Conservation (phyloP, 1,140 invertebrate genomes). For the Cydia strobilella region DNA sequence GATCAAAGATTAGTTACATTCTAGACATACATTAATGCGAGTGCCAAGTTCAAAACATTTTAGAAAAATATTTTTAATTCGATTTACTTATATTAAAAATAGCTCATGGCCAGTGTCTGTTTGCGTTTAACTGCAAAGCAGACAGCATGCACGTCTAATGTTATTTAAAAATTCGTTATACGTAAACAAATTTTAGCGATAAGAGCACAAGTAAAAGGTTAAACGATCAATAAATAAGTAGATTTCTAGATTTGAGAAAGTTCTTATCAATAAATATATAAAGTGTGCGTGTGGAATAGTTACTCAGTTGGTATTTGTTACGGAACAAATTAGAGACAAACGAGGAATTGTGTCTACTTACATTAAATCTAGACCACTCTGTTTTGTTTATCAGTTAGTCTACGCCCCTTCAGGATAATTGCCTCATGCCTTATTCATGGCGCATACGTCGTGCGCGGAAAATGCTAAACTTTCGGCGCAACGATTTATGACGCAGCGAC, state of each 20-base stretch:
- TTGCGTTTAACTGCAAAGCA: not conserved
- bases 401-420: conserved; percentile 24
- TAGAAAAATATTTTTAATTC: not conserved
- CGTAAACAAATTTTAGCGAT: too few species aligned
- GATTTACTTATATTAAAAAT: not conserved
- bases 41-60: not conserved
- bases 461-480: conserved; percentile 31
- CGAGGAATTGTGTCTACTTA: not conserved
- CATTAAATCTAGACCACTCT: conserved; percentile 14
- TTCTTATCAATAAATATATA: too few species aligned
- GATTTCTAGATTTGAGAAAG: too few species aligned
- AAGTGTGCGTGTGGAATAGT: too few species aligned
- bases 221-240: too few species aligned
- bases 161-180: too few species aligned
- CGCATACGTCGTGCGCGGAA: conserved; percentile 21
- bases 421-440: conserved; percentile 31
- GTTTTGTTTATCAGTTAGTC: conserved; percentile 12
- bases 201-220: too few species aligned
- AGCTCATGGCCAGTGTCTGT: not conserved
- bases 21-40: not conserved
- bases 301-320: not conserved
- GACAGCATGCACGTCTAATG: not conserved
- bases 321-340: not conserved
- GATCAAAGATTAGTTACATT: conserved; percentile 9
- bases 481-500: conserved; percentile 29